phyloP scores from a whole-genome alignment of 2,888 invertebrate species.

The Lasiommata megera region DNA sequence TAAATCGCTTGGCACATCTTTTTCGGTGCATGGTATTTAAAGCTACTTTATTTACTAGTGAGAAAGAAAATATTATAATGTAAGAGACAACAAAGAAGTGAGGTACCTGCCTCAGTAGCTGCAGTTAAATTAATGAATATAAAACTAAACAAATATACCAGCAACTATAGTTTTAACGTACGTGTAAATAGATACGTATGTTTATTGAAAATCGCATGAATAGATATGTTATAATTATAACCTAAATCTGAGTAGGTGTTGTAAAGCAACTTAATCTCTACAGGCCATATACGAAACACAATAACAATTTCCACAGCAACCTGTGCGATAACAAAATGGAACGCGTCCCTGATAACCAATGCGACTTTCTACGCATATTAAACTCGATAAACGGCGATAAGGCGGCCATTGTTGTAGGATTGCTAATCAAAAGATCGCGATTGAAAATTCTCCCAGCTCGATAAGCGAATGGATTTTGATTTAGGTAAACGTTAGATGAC shows the following conservation, averaged over 20 bases:
- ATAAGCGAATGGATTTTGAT: constrained; percentile 27
- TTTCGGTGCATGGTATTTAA: too few species aligned
- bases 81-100: too few species aligned
- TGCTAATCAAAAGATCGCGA: constrained; percentile 74
- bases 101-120: too few species aligned
- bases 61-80: too few species aligned
- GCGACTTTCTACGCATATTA: constrained; percentile 77
- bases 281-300: constrained; percentile 69
- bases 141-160: too few species aligned
- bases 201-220: too few species aligned
- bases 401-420: constrained; percentile 62
- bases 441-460: constrained; percentile 58
- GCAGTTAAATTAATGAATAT: too few species aligned
- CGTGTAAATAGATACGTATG: too few species aligned
- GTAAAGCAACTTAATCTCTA: constrained; percentile 45
- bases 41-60: too few species aligned
- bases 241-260: neutral
- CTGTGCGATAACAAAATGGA: constrained; percentile 70
- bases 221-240: neutral
- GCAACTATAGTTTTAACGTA: too few species aligned
- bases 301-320: constrained; percentile 65
- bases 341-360: constrained; percentile 64
- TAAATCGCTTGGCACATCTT: too few species aligned
- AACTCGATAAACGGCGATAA: constrained; percentile 74
- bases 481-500: constrained; percentile 13